phyloP scores from a whole-genome alignment of 2,888 invertebrate genomes.

The Chrysolina haemoptera region DNA sequence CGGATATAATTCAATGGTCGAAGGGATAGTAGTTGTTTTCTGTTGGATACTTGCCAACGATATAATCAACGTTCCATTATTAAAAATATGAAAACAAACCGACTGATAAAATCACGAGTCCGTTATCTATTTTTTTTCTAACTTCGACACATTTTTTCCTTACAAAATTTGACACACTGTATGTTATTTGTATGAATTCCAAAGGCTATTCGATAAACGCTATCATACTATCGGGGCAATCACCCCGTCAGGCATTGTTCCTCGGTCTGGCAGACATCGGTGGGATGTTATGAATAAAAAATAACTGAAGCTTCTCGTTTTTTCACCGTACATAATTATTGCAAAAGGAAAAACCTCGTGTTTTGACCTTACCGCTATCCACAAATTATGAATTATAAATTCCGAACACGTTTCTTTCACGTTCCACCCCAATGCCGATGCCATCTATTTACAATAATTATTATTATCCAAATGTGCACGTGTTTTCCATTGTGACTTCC shows the following conservation, averaged over 20 bases:
- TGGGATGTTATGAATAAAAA: background rate
- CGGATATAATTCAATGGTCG: too few species aligned
- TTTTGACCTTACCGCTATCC: background rate
- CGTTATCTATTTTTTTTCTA: too few species aligned
- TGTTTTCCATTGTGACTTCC: background rate
- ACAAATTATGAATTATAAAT: conserved; percentile 5
- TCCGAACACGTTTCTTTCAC: conserved; percentile 2
- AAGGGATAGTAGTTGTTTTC: too few species aligned
- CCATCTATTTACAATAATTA: background rate
- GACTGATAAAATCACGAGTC: too few species aligned
- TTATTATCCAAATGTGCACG: background rate
- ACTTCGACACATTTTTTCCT: too few species aligned
- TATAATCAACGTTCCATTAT: too few species aligned
- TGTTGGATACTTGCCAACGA: too few species aligned
- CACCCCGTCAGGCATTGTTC: background rate
- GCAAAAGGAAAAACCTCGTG: background rate
- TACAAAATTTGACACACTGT: too few species aligned
- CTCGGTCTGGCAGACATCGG: conserved; percentile 8
- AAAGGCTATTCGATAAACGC: too few species aligned
- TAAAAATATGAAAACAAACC: too few species aligned
- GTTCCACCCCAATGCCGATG: conserved; percentile 1
- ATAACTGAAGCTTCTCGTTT: background rate
- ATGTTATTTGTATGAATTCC: too few species aligned
- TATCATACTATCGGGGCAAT: background rate
- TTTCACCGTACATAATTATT: background rate